Evolutionary conservation across 2,797 vertebrate species (phyloP), one percentile per base, ranked within the genome.

Genomic region (Botia almorhae): DNA sequence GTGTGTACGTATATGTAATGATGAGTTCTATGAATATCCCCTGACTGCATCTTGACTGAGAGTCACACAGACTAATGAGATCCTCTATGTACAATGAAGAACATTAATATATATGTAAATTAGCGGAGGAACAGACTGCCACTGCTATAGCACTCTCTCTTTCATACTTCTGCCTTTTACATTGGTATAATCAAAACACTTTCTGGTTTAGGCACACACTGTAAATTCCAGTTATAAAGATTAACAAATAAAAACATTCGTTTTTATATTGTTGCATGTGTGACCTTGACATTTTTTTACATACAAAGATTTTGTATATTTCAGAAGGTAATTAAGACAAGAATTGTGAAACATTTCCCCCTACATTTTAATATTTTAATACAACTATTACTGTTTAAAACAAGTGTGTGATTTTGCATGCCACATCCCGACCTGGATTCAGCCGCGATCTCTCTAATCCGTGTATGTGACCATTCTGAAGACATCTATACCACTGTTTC

Each of bases 21-120:
- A 90, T 82, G 90, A 92, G 88, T 91, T 93, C 91, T 88, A 88
- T 88, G 89, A 90, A 91, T 84, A 86, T 90, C 88, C 77, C 87
- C 88, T 84, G 85, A 87, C 90, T 90, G 91, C 91, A 93, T 92
- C 92, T 93, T 93, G 87, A 87, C 89, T 88, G 88, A 91, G 90
- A 93, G 93, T 93, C 92, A 92, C 92, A 91, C 92, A 96, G 96
- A 95, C 95, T 94, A 95, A 95, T 94, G 92, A 93, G 92, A 93
- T 94, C 93, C 94, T 94, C 93, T 93, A 92, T 93, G 91, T 93
- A 93, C 92, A 95, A 94, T 93, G 92, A 93, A 88, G 91, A 92
- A 91, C 93, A 93, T 93, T 95, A 94, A 94, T 94, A 95, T 94
- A 94, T 93, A 94, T 95, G 94, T 92, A 94, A 94, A 95, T 95